These are phyloP conservation scores for Nerophis ophidion DNA, from an alignment of 2,113 vertebrate genomes.

Conservation along the genomic window DNA sequence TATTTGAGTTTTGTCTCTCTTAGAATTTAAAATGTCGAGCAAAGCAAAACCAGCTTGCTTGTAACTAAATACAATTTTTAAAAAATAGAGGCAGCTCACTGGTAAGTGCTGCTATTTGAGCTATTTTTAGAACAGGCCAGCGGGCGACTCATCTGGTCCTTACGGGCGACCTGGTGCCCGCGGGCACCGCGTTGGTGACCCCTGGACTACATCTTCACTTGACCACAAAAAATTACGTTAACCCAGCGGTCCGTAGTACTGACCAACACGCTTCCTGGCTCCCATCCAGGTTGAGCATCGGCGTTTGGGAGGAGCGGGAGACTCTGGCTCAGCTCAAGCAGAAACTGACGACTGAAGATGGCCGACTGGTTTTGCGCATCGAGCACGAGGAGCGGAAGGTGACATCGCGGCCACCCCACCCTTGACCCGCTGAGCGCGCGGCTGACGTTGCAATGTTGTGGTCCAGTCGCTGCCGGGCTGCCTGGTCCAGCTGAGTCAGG, in stretches of 20 bases:
- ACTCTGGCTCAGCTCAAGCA: slow-evolving; percentile 81
- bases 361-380: slow-evolving; percentile 81
- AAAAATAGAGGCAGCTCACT: too few species aligned
- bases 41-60: too few species aligned
- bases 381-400: slow-evolving; percentile 97
- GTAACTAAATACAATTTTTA: too few species aligned
- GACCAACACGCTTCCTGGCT: not conserved
- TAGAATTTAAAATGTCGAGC: too few species aligned
- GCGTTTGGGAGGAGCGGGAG: slow-evolving; percentile 85
- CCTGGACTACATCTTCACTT: slow-evolving; percentile 6
- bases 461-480: slow-evolving; percentile 81
- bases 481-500: slow-evolving; percentile 78
- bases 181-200: too few species aligned
- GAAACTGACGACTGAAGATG: slow-evolving; percentile 81
- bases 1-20: too few species aligned
- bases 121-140: too few species aligned
- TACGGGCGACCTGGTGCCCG: too few species aligned
- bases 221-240: not conserved
- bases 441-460: not conserved
- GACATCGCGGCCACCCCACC: not conserved
- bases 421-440: not conserved
- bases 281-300: slow-evolving; percentile 66
- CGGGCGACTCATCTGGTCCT: too few species aligned
- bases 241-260: not conserved
- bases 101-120: too few species aligned